Conservation (phyloP, 2,113 vertebrate species). For the Passer domesticus region DNA sequence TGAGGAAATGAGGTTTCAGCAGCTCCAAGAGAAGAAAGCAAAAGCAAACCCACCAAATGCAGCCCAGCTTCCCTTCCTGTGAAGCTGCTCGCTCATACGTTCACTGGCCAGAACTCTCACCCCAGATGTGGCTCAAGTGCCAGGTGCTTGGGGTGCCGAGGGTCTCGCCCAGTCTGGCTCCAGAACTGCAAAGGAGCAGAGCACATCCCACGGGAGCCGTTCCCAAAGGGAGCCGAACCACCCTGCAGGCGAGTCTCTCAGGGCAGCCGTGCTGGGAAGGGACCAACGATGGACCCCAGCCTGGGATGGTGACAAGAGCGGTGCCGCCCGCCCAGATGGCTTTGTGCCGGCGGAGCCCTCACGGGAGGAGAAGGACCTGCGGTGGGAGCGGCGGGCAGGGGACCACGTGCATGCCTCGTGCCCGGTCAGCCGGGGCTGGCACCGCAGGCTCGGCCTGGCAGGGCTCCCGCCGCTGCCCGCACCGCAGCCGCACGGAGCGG, state of each 20-base stretch:
- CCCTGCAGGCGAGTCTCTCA: not conserved
- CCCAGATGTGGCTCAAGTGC: not conserved
- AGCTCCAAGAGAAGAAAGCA: not conserved
- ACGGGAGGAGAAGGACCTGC: not conserved
- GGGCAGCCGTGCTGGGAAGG: not conserved
- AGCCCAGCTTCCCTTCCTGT: not conserved
- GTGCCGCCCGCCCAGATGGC: not conserved
- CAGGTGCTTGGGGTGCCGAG: accelerated
- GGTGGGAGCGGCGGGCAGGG: not conserved
- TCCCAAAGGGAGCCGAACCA: not conserved
- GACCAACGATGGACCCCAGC: accelerated
- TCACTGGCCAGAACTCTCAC: not conserved
- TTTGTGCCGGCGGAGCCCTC: not conserved
- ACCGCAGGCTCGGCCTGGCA: not conserved
- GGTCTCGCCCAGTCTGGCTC: not conserved
- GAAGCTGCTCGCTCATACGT: accelerated
- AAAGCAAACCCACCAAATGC: not conserved
- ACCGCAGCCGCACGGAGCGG: too few relatives aligned
- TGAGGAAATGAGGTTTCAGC: not conserved
- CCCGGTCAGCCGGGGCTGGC: not conserved
- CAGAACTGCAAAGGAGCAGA: accelerated
- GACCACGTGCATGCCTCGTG: not conserved
- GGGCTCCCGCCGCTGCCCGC: not conserved
- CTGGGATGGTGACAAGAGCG: not conserved
- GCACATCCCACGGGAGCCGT: accelerated